phyloP scores from a whole-genome alignment of 2,113 vertebrate genomes.

The Lutjanus erythropterus region DNA sequence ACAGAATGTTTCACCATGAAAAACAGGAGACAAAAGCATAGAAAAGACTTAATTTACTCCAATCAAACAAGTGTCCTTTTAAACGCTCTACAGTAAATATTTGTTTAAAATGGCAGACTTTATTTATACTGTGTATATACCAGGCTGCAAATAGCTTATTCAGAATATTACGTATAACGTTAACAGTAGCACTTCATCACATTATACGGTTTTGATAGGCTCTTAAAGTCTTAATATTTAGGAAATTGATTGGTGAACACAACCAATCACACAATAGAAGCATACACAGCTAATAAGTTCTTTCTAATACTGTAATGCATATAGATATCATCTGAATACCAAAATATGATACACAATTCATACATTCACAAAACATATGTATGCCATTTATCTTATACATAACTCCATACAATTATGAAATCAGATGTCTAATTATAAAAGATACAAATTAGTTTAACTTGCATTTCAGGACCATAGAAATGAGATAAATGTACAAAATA shows the following conservation, averaged over 20 bases:
- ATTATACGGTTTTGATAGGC: slow-evolving; percentile 31
- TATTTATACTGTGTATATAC: slow-evolving; percentile 33
- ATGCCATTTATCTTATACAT: slow-evolving; percentile 41
- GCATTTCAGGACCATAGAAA: slow-evolving; percentile 59
- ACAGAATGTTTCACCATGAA: slow-evolving; percentile 33
- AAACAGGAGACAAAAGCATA: slow-evolving; percentile 65
- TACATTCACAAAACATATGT: slow-evolving; percentile 68
- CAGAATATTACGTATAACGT: slow-evolving; percentile 17
- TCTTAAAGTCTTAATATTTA: slow-evolving; percentile 63
- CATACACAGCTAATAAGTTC: slow-evolving; percentile 44
- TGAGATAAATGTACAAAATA: slow-evolving; percentile 54
- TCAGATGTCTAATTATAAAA: slow-evolving; percentile 67
- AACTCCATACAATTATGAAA: slow-evolving; percentile 58
- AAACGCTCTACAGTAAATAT: slow-evolving; percentile 51
- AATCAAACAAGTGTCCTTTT: slow-evolving; percentile 47
- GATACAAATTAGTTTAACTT: slow-evolving; percentile 53
- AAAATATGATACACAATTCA: slow-evolving; percentile 62
- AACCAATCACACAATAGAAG: slow-evolving; percentile 51
- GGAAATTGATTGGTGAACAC: slow-evolving; percentile 36
- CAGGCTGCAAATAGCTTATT: slow-evolving; percentile 50
- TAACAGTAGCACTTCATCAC: slow-evolving; percentile 63
- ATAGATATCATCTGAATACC: slow-evolving; percentile 51
- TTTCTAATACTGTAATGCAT: slow-evolving; percentile 54
- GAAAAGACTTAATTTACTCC: slow-evolving; percentile 74
- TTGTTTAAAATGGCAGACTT: slow-evolving; percentile 50